phyloP scores from a whole-genome alignment of 2,888 invertebrate species.

The Mylabris sibirica region DNA sequence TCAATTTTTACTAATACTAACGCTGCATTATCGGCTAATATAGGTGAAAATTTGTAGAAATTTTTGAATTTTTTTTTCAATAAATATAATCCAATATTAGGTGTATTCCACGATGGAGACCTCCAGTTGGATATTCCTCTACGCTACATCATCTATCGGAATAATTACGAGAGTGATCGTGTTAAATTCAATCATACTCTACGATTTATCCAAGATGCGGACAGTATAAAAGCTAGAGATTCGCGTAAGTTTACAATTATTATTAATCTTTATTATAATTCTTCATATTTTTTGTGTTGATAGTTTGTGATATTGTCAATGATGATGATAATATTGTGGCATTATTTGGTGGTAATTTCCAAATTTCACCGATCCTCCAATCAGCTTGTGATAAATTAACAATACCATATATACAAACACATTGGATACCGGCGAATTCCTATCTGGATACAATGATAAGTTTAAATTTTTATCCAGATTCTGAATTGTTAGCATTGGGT shows the following conservation, averaged over 20 bases:
- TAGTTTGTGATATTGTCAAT: neutral
- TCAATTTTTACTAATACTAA: neutral
- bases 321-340: constrained; percentile 65
- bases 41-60: neutral
- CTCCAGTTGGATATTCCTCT: neutral
- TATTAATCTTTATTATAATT: neutral
- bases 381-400: constrained; percentile 83
- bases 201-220: neutral
- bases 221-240: neutral
- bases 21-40: neutral
- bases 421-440: constrained; percentile 66
- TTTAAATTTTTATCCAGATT: constrained; percentile 77
- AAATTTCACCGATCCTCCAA: constrained; percentile 75
- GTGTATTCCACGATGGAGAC: neutral
- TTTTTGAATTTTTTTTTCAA: neutral
- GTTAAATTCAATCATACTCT: neutral
- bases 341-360: constrained; percentile 79
- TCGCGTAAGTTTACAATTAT: neutral
- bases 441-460: constrained; percentile 31
- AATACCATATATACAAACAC: constrained; percentile 81
- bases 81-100: neutral
- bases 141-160: neutral
- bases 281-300: neutral
- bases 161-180: neutral
- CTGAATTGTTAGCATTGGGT: constrained; percentile 69